phyloP scores from a whole-genome alignment of 1,140 invertebrate species.

The Teleogryllus occipitalis region DNA sequence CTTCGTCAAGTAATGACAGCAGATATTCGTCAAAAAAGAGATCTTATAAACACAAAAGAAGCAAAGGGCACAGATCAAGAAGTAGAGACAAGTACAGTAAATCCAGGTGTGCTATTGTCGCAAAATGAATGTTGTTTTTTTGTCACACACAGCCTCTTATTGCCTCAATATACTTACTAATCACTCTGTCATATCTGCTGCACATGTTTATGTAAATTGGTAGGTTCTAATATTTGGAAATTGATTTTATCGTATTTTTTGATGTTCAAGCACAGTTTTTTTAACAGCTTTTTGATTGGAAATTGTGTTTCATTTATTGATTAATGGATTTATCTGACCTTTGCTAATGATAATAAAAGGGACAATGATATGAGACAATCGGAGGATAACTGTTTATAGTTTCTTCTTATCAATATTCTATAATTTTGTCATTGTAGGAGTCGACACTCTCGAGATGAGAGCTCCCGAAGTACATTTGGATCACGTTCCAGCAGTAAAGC shows the following conservation, averaged over 20 bases:
- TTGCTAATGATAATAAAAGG: not conserved
- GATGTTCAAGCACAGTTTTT: no score
- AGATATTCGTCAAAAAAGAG: conserved; percentile 17
- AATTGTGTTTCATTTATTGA: not conserved
- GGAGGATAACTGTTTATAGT: not conserved
- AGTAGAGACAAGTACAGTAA: conserved; percentile 10
- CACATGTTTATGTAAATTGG: not conserved
- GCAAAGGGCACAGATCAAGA: conserved; percentile 17
- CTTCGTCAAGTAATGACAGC: conserved; percentile 15
- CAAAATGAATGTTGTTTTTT: not conserved
- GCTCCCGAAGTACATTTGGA: conserved; percentile 23
- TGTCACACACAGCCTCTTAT: no score
- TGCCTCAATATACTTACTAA: not conserved
- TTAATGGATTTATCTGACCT: not conserved
- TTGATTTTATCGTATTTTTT: no score
- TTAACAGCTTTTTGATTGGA: not conserved
- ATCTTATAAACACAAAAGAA: conserved; percentile 18
- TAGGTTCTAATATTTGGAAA: not conserved
- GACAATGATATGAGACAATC: not conserved
- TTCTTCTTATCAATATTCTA: not conserved
- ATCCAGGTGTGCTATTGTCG: not conserved
- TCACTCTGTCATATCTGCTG: not conserved
- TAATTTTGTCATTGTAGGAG: not conserved
- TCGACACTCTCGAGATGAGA: not conserved
- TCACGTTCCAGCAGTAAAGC: conserved; percentile 35